Evolutionary conservation across 1,140 invertebrate genomes (phyloP).

Genomic region (Ericerus pela): DNA sequence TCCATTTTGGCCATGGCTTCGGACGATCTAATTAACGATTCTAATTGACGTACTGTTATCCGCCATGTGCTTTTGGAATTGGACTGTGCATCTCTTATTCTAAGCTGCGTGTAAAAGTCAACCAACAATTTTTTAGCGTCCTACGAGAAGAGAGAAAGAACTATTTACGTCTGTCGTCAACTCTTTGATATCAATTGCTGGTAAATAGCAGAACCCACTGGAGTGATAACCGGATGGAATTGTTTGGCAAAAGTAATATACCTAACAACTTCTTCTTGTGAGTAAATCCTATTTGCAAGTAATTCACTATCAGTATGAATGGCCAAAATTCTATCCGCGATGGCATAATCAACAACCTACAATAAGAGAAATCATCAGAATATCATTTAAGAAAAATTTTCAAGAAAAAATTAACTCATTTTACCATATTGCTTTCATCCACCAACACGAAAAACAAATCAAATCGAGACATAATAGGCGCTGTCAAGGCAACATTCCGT

Average conservation of each 20-base stretch:
- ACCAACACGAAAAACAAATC: constrained; percentile 97
- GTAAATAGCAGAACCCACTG: constrained; percentile 29
- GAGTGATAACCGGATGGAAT: constrained; percentile 82
- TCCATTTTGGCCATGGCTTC: constrained; percentile 94
- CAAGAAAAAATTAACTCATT: constrained; percentile 6
- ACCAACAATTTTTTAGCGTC: constrained; percentile 76
- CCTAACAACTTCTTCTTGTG: constrained; percentile 69
- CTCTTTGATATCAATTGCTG: background rate
- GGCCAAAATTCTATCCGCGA: constrained; percentile 90
- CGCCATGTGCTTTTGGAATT: constrained; percentile 66
- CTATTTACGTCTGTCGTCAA: background rate
- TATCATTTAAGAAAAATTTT: constrained; percentile 3
- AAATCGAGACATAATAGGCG: constrained; percentile 98
- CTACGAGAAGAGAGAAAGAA: constrained; percentile 28
- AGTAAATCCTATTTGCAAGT: constrained; percentile 62
- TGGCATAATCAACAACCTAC: constrained; percentile 33
- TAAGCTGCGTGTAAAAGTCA: constrained; percentile 72
- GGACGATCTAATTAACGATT: constrained; percentile 89
- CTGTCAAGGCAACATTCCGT: constrained; percentile 84
- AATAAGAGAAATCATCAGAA: constrained; percentile 12
- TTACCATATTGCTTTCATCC: constrained; percentile 84
- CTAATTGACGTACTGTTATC: constrained; percentile 97
- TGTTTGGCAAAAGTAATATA: constrained; percentile 94
- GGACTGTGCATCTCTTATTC: constrained; percentile 62
- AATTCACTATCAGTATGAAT: constrained; percentile 68